Evolutionary conservation across 2,113 vertebrate species (phyloP).

Genomic region (Notothenia coriiceps): DNA sequence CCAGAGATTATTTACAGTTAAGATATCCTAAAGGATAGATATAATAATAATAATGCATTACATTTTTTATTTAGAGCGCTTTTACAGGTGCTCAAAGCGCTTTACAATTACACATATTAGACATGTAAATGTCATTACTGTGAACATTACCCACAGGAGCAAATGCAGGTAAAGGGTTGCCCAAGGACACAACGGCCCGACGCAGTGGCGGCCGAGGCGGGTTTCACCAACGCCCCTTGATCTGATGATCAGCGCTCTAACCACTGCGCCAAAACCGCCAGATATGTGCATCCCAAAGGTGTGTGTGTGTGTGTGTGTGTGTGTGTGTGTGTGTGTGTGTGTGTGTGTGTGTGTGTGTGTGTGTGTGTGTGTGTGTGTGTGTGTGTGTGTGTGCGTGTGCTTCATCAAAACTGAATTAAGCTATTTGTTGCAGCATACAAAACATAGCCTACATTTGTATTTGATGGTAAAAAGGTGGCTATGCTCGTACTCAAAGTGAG

Average conservation of each 20-base stretch:
- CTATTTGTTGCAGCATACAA: not conserved
- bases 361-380: constrained; percentile 7
- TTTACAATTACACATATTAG: no score
- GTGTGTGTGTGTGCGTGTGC: constrained; percentile 2
- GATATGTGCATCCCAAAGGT: not conserved
- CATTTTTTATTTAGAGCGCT: no score
- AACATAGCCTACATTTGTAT: not conserved
- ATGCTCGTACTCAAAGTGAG: constrained; percentile 2
- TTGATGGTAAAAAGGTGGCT: not conserved
- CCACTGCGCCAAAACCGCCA: no score
- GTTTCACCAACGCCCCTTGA: no score
- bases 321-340: constrained; percentile 6
- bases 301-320: constrained; percentile 7
- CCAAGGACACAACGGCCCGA: no score
- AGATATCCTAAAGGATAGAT: constrained; percentile 11
- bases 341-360: constrained; percentile 5
- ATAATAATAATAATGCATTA: not conserved
- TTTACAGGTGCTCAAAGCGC: no score
- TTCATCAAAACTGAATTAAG: no score
- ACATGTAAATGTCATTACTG: no score
- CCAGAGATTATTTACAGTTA: constrained; percentile 12
- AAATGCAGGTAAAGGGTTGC: no score
- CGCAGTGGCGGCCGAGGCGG: no score
- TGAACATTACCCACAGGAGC: no score
- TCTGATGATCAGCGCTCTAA: no score